Evolutionary conservation across 1,140 invertebrate species (phyloP).

Genomic region (Sycophaga agraensis): DNA sequence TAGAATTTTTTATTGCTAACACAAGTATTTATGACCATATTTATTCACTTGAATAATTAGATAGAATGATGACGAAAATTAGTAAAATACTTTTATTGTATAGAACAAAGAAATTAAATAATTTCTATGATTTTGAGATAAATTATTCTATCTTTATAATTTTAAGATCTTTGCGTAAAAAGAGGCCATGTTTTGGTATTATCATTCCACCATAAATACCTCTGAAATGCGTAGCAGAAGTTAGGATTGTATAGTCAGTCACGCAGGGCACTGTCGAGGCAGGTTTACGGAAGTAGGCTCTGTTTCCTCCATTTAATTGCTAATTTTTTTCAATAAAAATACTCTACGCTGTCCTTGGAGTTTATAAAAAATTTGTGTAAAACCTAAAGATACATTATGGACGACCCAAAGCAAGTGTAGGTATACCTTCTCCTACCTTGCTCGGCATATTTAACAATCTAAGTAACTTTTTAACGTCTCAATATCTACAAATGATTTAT

Average conservation of each 20-base stretch:
- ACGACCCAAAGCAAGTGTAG: constrained; percentile 52
- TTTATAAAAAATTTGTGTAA: constrained; percentile 37
- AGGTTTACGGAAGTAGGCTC: constrained; percentile 58
- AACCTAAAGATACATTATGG: constrained; percentile 42
- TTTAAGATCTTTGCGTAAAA: constrained; percentile 18
- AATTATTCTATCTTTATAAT: constrained; percentile 16
- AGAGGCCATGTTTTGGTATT: constrained; percentile 27
- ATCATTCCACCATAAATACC: constrained; percentile 60
- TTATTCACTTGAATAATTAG: no score
- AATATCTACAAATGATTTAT: constrained; percentile 28
- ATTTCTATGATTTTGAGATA: constrained; percentile 1
- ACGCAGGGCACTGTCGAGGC: constrained; percentile 58
- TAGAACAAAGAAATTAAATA: background rate
- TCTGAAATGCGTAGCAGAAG: constrained; percentile 59
- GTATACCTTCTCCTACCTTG: constrained; percentile 59
- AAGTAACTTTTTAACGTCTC: constrained; percentile 27
- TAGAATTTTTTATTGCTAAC: no score
- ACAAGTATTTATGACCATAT: no score
- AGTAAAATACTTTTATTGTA: no score
- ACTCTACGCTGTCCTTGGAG: constrained; percentile 48
- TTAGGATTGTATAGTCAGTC: constrained; percentile 59
- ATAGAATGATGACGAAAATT: no score
- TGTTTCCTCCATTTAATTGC: constrained; percentile 56
- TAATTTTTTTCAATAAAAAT: constrained; percentile 51
- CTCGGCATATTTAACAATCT: constrained; percentile 36